Conservation (phyloP, 2,888 invertebrate genomes). For the Amphipyra tragopoginis region DNA sequence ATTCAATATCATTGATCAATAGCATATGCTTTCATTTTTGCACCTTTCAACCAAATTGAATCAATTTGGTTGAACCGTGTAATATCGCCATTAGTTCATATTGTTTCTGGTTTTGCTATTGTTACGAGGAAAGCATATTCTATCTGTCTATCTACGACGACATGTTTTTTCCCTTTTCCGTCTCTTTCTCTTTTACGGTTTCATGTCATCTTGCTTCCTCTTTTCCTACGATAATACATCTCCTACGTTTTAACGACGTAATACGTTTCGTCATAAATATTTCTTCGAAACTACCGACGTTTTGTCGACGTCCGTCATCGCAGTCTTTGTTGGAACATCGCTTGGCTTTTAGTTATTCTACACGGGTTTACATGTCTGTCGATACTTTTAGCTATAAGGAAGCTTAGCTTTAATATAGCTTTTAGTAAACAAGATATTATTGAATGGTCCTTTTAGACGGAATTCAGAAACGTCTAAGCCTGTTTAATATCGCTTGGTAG, state of each 20-base stretch:
- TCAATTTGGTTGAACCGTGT: too few species aligned
- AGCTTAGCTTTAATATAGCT: too few species aligned
- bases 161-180: background rate
- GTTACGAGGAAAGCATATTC: too few species aligned
- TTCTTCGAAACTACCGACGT: constrained; percentile 23
- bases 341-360: constrained; percentile 31
- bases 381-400: constrained; percentile 13
- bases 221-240: background rate
- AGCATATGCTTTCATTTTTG: too few species aligned
- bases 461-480: too few species aligned
- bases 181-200: background rate
- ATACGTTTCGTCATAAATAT: constrained; percentile 27
- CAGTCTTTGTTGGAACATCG: constrained; percentile 34
- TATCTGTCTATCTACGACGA: too few species aligned
- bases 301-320: constrained; percentile 32
- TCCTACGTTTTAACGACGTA: constrained; percentile 29
- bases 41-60: too few species aligned
- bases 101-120: too few species aligned
- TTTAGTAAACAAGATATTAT: background rate
- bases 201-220: background rate
- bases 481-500: too few species aligned
- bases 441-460: too few species aligned
- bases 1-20: too few species aligned
- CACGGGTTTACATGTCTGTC: constrained; percentile 4
- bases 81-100: too few species aligned